Percentiles rank a stretch among this genome's conserved stretches.
phyloP scores from a whole-genome alignment of 2,797 vertebrate genomes.

The Tarsius wallacei region DNA sequence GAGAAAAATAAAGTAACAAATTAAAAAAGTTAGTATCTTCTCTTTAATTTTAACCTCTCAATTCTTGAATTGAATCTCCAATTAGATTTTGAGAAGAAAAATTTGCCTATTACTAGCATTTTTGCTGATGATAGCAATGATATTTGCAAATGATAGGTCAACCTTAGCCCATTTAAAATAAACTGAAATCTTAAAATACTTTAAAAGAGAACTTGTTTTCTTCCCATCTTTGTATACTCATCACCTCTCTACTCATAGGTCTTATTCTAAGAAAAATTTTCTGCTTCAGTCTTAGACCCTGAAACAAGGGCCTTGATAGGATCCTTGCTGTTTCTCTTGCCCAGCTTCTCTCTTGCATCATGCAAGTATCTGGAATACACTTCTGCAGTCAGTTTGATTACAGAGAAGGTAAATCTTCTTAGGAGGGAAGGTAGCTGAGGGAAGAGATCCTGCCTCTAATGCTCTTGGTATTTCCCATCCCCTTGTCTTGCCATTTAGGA shows the following conservation, averaged over 20 bases:
- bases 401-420: neutral
- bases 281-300: neutral
- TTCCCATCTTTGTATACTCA: neutral
- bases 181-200: constrained; percentile 2
- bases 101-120: neutral
- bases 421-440: neutral
- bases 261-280: neutral
- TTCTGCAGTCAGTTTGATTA: neutral
- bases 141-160: constrained; percentile 16
- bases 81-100: constrained; percentile 35
- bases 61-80: constrained; percentile 50
- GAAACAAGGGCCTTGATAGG: neutral
- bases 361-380: neutral
- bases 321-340: neutral
- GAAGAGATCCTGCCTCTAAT: neutral
- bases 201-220: neutral
- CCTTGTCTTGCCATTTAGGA: neutral
- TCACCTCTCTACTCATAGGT: neutral
- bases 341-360: neutral
- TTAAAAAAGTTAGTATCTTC: neutral
- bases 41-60: neutral
- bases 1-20: neutral
- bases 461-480: neutral
- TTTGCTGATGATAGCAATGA: neutral
- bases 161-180: constrained; percentile 21